Evolutionary conservation across 2,797 vertebrate species (phyloP).

Genomic region (Hippocampus kuda): DNA sequence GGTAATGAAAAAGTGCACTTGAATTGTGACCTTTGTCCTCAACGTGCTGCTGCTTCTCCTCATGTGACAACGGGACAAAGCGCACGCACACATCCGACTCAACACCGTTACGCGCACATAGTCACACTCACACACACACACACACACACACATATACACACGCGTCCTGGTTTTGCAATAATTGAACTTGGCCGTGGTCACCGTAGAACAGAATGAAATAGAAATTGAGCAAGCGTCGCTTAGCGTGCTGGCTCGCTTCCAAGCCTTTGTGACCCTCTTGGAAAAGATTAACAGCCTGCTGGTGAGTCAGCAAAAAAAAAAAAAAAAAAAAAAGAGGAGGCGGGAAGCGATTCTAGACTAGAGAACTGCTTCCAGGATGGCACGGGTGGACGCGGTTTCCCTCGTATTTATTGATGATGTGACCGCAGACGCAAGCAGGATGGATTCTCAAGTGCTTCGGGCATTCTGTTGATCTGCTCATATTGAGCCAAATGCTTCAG

Average conservation of each 20-base stretch:
- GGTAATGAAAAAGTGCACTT: not conserved
- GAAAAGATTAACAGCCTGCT: constrained; percentile 3
- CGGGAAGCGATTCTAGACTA: not conserved
- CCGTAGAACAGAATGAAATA: not conserved
- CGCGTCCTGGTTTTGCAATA: not conserved
- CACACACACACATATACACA: no score
- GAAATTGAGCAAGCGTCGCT: not conserved
- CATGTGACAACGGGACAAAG: constrained; percentile 20
- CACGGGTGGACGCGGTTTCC: no score
- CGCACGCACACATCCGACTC: not conserved
- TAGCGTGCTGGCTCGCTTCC: not conserved
- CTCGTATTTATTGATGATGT: no score
- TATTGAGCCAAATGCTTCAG: no score
- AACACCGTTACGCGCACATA: not conserved
- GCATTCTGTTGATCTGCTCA: no score
- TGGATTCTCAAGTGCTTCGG: no score
- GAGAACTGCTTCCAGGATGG: not conserved
- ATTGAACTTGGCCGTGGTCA: not conserved
- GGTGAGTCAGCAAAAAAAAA: constrained; percentile 7
- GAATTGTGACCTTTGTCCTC: constrained; percentile 32
- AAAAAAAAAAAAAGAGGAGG: no score
- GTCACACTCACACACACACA: no score
- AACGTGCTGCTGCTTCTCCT: not conserved
- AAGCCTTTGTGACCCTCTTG: not conserved
- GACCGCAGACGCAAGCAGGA: no score